Evolutionary conservation across 2,113 vertebrate genomes (phyloP).

Genomic region (Mirza zaza): DNA sequence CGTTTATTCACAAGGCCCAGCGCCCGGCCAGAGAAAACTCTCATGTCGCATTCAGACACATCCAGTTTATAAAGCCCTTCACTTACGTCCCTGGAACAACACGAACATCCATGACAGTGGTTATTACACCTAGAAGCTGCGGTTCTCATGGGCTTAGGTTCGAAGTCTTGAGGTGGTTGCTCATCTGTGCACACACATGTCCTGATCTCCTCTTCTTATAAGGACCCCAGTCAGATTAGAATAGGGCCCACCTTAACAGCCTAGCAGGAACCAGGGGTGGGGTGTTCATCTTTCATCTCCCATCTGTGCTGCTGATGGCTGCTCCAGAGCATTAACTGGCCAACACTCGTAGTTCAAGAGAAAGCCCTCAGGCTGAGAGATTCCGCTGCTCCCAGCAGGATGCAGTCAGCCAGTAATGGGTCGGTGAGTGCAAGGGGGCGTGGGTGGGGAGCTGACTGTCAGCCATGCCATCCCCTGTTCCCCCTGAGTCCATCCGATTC

Average conservation of each 20-base stretch:
- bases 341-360: too few relatives aligned
- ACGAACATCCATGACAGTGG: too few relatives aligned
- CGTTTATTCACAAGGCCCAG: neutral
- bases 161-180: rapidly evolving
- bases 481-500: neutral
- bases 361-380: neutral
- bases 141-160: neutral
- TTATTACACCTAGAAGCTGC: neutral
- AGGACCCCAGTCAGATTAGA: neutral
- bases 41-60: neutral
- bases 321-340: neutral
- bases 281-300: neutral
- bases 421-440: neutral
- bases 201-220: neutral
- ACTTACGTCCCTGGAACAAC: too few relatives aligned
- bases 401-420: neutral
- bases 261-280: neutral
- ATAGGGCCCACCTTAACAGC: too few relatives aligned
- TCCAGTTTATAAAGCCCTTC: neutral
- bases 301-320: neutral
- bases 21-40: neutral
- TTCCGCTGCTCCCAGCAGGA: neutral
- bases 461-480: neutral
- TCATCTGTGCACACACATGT: neutral
- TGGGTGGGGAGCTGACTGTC: neutral